A percentile compares a stretch with the other conserved stretches of the same genome.
phyloP scores from a whole-genome alignment of 1,140 invertebrate genomes.

The Mizuhopecten yessoensis region DNA sequence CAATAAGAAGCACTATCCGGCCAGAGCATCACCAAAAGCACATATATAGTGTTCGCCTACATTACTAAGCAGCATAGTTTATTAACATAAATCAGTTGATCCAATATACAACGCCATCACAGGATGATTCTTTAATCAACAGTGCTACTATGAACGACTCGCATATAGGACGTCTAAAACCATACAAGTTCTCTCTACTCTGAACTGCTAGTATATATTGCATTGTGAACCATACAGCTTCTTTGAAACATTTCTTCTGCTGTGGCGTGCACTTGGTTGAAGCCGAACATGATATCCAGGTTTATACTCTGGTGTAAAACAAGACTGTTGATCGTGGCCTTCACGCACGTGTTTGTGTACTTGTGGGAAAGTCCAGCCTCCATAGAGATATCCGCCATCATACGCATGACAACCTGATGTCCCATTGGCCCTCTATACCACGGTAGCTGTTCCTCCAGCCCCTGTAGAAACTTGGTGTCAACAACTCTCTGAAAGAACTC shows the following conservation, averaged over 20 bases:
- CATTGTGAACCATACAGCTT: conserved; percentile 15
- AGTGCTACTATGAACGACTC: too few relatives aligned
- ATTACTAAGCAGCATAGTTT: too few relatives aligned
- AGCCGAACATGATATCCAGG: background rate
- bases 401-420: background rate
- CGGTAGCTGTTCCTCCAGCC: background rate
- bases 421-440: background rate
- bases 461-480: background rate
- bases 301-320: background rate
- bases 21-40: too few relatives aligned
- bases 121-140: too few relatives aligned
- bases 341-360: conserved; percentile 4
- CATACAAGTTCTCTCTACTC: background rate
- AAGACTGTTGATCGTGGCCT: background rate
- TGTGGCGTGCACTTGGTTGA: background rate
- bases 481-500: conserved; percentile 9
- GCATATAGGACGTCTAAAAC: too few relatives aligned
- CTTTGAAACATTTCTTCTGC: background rate
- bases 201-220: background rate
- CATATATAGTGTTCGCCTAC: too few relatives aligned
- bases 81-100: too few relatives aligned
- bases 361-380: background rate
- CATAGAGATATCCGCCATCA: background rate
- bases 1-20: too few relatives aligned
- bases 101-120: too few relatives aligned